phyloP scores from a whole-genome alignment of 2,888 invertebrate genomes.

The Griposia aprilina region DNA sequence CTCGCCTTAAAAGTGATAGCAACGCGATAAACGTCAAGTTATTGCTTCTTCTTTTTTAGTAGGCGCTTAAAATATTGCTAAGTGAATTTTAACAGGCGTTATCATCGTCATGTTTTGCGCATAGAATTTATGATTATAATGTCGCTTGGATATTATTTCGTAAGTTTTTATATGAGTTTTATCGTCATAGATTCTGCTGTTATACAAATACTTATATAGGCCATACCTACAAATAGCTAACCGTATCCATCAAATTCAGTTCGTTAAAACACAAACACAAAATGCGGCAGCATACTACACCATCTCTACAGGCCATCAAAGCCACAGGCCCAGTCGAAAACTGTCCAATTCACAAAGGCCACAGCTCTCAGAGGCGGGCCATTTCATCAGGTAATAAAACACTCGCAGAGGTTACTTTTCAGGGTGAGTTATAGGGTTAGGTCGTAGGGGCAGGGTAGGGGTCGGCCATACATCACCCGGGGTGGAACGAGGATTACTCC shows the following conservation, averaged over 20 bases:
- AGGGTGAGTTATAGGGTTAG: conserved; percentile 82
- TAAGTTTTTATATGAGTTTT: background rate
- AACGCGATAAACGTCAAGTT: conserved; percentile 50
- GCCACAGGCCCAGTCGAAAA: conserved; percentile 33
- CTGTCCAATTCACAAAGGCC: conserved; percentile 71
- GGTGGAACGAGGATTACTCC: conserved; percentile 72
- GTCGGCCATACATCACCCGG: conserved; percentile 78
- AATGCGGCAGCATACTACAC: background rate
- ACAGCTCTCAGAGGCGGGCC: conserved; percentile 75
- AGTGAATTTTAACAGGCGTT: conserved; percentile 53
- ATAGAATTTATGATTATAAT: conserved; percentile 14
- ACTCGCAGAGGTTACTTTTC: conserved; percentile 81
- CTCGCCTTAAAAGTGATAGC: conserved; percentile 40
- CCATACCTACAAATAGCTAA: background rate
- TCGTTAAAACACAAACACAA: background rate
- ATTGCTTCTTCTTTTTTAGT: conserved; percentile 50
- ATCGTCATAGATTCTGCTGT: background rate
- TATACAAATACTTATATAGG: background rate
- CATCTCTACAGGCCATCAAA: conserved; percentile 29
- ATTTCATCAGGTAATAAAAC: conserved; percentile 87
- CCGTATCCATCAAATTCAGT: background rate
- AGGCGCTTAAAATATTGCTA: conserved; percentile 61
- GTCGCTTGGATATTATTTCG: conserved; percentile 6
- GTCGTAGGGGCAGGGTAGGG: conserved; percentile 75
- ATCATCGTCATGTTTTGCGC: conserved; percentile 34